Evolutionary conservation across 2,888 invertebrate genomes (phyloP).

Genomic region (Megastigmus dorsalis): DNA sequence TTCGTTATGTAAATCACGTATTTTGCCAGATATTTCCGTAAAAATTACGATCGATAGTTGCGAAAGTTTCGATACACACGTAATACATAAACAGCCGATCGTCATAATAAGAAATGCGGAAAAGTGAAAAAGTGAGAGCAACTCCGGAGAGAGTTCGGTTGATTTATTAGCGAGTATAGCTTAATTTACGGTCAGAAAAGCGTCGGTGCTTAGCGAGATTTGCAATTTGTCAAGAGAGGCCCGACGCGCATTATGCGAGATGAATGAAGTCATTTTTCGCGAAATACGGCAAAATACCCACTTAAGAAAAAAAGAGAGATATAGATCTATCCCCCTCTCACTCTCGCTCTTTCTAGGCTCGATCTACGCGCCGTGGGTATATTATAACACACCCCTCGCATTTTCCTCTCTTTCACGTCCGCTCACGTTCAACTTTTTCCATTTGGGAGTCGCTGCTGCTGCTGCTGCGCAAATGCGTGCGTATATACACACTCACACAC

Average conservation of each 20-base stretch:
- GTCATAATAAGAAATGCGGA: background rate
- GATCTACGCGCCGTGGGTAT: too few relatives aligned
- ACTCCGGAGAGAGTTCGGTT: background rate
- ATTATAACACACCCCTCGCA: background rate
- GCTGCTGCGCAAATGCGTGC: too few relatives aligned
- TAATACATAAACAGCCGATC: too few relatives aligned
- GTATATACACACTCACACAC: too few relatives aligned
- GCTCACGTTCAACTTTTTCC: background rate
- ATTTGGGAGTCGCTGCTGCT: too few relatives aligned
- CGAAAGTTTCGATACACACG: too few relatives aligned
- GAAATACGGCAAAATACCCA: background rate
- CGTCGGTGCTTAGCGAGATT: constrained; percentile 16
- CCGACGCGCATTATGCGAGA: constrained; percentile 21
- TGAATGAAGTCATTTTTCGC: constrained; percentile 32
- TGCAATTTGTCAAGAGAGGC: constrained; percentile 2
- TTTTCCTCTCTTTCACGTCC: background rate
- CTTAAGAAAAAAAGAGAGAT: background rate
- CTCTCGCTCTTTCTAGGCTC: background rate
- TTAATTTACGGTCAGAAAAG: constrained; percentile 20
- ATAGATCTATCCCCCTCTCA: background rate
- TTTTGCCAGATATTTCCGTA: background rate
- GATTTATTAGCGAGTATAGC: constrained; percentile 29
- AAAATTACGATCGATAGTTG: background rate
- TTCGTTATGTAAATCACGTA: background rate
- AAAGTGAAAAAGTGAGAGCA: background rate